These are phyloP conservation scores for Phyllostomus discolor DNA, from an alignment of 2,113 vertebrate species.

Conservation along the genomic window DNA sequence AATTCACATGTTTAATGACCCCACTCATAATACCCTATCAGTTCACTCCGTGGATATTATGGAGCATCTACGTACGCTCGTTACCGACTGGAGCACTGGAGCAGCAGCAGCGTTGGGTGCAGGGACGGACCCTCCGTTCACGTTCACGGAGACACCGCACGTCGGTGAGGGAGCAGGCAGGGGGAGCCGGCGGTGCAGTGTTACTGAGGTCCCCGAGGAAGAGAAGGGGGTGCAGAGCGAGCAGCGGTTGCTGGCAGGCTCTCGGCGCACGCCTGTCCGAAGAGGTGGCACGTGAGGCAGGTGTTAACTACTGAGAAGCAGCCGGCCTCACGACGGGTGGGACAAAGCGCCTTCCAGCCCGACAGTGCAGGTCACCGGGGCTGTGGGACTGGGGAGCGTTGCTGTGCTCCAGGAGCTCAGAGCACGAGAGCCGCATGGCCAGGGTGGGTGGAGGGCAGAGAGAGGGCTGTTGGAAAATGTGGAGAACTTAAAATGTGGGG, in stretches of 20 bases:
- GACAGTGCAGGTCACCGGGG: not conserved
- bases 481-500: not conserved
- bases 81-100: not conserved
- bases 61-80: not conserved
- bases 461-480: not conserved
- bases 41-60: not conserved
- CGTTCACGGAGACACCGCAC: no score
- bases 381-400: not conserved
- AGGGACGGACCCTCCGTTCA: no score
- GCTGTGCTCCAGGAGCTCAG: not conserved
- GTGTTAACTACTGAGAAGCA: not conserved
- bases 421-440: not conserved
- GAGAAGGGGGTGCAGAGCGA: no score
- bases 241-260: not conserved
- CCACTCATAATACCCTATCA: not conserved
- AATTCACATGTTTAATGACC: not conserved
- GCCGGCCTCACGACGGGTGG: not conserved
- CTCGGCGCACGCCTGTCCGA: not conserved
- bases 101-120: not conserved
- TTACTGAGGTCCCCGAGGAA: not conserved
- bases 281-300: not conserved
- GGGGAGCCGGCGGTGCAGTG: not conserved
- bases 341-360: not conserved
- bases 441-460: no score
- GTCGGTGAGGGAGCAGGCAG: no score